Evolutionary conservation across 2,888 invertebrate species (phyloP).

Genomic region (Alviniconcha strummeri): DNA sequence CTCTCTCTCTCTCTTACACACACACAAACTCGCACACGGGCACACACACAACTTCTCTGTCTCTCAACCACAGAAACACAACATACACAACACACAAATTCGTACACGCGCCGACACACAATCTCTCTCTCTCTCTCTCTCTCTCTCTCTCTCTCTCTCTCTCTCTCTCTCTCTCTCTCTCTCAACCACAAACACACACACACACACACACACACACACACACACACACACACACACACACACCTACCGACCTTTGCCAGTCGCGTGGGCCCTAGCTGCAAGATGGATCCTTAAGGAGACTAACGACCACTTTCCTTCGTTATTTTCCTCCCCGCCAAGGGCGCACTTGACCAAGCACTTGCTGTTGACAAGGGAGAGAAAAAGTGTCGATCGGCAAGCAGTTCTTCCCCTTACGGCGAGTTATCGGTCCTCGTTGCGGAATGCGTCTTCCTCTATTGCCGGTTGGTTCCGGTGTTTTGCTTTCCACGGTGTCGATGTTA

Average conservation of each 20-base stretch:
- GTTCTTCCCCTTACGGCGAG: slow-evolving; percentile 20
- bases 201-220: slow-evolving; percentile 16
- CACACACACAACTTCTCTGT: background rate
- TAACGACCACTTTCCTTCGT: slow-evolving; percentile 21
- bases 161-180: background rate
- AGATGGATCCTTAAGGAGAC: slow-evolving; percentile 7
- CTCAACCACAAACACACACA: background rate
- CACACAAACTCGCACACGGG: no score
- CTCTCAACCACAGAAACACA: background rate
- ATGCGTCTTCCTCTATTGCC: slow-evolving; percentile 17
- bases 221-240: background rate
- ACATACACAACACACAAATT: no score
- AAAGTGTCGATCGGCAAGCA: slow-evolving; percentile 11
- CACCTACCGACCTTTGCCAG: slow-evolving; percentile 4
- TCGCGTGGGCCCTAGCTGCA: slow-evolving; percentile 25
- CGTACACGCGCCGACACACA: background rate
- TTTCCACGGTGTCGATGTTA: background rate
- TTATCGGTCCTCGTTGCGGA: background rate
- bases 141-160: background rate
- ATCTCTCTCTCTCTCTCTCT: no score
- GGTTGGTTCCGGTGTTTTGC: slow-evolving; percentile 8
- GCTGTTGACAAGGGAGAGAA: slow-evolving; percentile 6
- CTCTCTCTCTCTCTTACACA: slow-evolving; percentile 5
- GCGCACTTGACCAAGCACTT: slow-evolving; percentile 8
- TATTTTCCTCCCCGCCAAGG: slow-evolving; percentile 26